These are phyloP conservation scores for Ormyrus labotus DNA, from an alignment of 2,888 invertebrate genomes.

Conservation along the genomic window DNA sequence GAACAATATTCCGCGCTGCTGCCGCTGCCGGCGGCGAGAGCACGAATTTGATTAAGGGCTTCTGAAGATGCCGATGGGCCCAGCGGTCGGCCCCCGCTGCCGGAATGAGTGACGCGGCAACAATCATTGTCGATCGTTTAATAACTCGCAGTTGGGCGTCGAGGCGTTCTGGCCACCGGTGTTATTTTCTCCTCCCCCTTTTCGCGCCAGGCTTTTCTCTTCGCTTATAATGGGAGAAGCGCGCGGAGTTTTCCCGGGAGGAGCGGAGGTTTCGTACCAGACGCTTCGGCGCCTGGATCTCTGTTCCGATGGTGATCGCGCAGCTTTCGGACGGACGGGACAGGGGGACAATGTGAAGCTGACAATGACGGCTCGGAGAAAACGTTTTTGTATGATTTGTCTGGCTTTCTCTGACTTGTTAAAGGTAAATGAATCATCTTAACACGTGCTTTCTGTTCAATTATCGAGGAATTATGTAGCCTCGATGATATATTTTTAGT, in stretches of 20 bases:
- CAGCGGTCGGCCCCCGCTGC: slow-evolving; percentile 56
- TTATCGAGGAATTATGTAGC: too few relatives aligned
- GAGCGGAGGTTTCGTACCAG: neutral
- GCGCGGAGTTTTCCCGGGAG: neutral
- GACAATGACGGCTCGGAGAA: neutral
- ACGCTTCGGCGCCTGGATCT: slow-evolving; percentile 11
- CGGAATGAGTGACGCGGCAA: slow-evolving; percentile 69
- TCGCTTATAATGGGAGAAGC: neutral
- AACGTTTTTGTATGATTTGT: too few relatives aligned
- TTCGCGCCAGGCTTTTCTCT: neutral
- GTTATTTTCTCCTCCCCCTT: slow-evolving; percentile 51
- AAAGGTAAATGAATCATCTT: too few relatives aligned
- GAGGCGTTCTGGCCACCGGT: slow-evolving; percentile 66
- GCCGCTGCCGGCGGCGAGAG: slow-evolving; percentile 22
- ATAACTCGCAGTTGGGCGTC: slow-evolving; percentile 70
- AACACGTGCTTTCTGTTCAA: too few relatives aligned
- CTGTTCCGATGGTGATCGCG: neutral
- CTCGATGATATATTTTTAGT: too few relatives aligned
- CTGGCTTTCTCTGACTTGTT: too few relatives aligned
- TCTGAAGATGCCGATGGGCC: slow-evolving; percentile 67
- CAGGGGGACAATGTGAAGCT: neutral
- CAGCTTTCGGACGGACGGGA: neutral
- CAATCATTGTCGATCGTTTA: slow-evolving; percentile 71
- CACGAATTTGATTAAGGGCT: slow-evolving; percentile 70
- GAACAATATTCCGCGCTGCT: neutral